phyloP scores from a whole-genome alignment of 2,113 vertebrate genomes.

The Dasyornis broadbenti region DNA sequence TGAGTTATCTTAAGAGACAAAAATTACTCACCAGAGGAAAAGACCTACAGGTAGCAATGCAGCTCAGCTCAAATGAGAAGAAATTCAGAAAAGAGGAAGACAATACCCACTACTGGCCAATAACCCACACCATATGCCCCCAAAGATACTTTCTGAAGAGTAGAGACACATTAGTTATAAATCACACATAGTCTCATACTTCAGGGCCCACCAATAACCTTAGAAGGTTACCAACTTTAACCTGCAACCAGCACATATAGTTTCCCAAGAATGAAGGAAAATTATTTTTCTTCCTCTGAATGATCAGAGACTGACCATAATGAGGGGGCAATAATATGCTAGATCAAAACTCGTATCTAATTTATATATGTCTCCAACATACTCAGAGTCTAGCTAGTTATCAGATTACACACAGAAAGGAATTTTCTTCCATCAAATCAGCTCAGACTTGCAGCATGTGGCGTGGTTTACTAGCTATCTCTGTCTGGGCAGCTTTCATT shows the following conservation, averaged over 20 bases:
- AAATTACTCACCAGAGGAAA: neutral
- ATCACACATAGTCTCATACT: neutral
- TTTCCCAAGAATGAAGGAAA: neutral
- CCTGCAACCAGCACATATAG: neutral
- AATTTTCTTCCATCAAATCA: neutral
- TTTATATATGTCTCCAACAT: neutral
- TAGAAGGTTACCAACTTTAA: neutral
- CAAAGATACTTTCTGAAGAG: neutral
- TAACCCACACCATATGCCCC: rapidly evolving
- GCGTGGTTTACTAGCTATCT: neutral
- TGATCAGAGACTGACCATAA: neutral
- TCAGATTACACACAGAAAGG: neutral
- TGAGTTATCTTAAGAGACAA: neutral
- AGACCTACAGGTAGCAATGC: neutral
- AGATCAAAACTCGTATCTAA: neutral
- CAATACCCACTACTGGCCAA: neutral
- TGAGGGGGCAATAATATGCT: neutral
- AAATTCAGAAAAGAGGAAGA: neutral
- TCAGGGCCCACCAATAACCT: neutral
- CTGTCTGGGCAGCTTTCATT: neutral
- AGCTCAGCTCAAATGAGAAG: neutral
- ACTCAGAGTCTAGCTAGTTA: neutral
- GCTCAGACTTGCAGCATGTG: neutral
- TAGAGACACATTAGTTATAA: neutral
- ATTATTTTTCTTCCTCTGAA: neutral